These are phyloP conservation scores for Rhizomys pruinosus DNA, from an alignment of 2,113 vertebrate genomes.

Conservation along the genomic window DNA sequence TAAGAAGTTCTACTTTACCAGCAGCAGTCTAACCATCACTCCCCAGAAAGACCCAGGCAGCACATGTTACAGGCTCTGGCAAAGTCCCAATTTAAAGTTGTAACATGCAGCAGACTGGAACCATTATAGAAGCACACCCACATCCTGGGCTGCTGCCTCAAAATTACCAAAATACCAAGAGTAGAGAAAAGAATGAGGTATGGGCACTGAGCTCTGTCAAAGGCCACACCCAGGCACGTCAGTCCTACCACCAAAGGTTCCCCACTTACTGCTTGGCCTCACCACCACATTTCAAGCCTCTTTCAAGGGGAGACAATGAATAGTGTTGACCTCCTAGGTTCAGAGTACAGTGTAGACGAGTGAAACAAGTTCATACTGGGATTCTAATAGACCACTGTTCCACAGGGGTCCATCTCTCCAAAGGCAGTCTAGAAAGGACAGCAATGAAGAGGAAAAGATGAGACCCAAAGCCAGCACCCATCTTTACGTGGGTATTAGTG, in stretches of 20 bases:
- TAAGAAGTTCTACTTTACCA: not conserved
- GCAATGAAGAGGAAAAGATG: not conserved
- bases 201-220: not conserved
- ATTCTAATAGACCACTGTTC: not conserved
- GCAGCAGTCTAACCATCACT: not conserved
- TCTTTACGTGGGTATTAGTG: not conserved
- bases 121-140: not conserved
- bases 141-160: not conserved
- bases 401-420: not conserved
- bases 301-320: fast-evolving
- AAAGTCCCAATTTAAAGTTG: too few species aligned
- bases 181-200: not conserved
- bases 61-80: not conserved
- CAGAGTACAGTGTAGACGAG: not conserved
- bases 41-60: not conserved
- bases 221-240: not conserved
- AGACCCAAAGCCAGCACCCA: not conserved
- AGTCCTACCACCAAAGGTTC: not conserved
- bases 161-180: not conserved
- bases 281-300: not conserved
- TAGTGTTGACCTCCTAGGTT: not conserved
- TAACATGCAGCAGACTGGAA: not conserved
- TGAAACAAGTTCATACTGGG: not conserved
- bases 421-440: too few species aligned
- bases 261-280: not conserved